Evolutionary conservation across 2,113 vertebrate genomes (phyloP), one percentile per base, ranked within the genome.

Genomic region (Boulengeromyrus knoepffleri): DNA sequence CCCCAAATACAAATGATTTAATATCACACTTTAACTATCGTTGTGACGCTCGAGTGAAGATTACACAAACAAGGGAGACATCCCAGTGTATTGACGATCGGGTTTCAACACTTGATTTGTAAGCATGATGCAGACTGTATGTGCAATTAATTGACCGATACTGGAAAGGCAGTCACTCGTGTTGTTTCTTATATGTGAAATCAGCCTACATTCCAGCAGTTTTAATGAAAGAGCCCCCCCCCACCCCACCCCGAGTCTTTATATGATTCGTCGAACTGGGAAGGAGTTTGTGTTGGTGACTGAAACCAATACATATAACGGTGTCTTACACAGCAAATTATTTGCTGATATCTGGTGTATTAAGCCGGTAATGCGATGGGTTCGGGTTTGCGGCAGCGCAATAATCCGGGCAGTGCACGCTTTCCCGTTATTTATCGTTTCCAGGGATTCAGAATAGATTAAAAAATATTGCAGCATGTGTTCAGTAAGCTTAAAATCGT

Each of bases 251-350:
- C 83, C 90, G 90, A 90, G 58, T 90, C 88, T 92, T 93, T 89
- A 92, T 92, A 90, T 56, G 77, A 45, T 88, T 89, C 66, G 53
- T 89, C 85, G 77, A 89, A 88, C 39, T 47, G 77, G 24, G 36
- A 87, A 88, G 84, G 88, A 52, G 89, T 92, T 93, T 91, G 92
- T 56, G 91, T 90, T 93, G 92, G 92, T 90, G 92, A 91, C 85
- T 86, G 87, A 90, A 89, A 90, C 87, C 84, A 92, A 92, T 31
- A 92, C 91, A 90, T 90, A 91, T 92, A 88, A 86, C 91, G 42
- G 74, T 89, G 85, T 90, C 93, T 95, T 94, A 95, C 95, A 94
- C 95, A 94, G 94, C 94, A 94, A 90, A 94, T 92, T 91, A 93
- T 91, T 47, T 53, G 90, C 93, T 90, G 90, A 90, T 92, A 90